Percentiles rank a stretch among this genome's conserved stretches.
Conservation (phyloP, 2,888 invertebrate genomes). For the Campoplex nolae region DNA sequence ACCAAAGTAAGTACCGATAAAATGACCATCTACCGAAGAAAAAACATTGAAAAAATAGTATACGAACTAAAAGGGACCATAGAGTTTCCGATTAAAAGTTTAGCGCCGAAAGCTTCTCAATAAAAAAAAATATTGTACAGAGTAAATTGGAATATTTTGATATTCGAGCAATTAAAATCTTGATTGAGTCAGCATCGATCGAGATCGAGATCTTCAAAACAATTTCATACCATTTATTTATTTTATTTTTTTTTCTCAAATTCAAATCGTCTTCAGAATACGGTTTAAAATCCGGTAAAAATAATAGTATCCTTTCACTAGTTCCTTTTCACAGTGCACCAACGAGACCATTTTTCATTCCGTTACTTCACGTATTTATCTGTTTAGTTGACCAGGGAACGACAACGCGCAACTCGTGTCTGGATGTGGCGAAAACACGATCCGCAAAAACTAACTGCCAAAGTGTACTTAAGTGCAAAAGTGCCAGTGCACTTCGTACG, state of each 20-base stretch:
- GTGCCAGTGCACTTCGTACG: conserved; percentile 59
- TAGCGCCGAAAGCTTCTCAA: background rate
- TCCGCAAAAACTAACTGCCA: conserved; percentile 57
- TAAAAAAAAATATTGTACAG: background rate
- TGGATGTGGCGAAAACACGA: conserved; percentile 51
- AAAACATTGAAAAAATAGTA: background rate
- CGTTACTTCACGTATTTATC: background rate
- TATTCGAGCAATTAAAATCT: background rate
- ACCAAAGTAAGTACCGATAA: background rate
- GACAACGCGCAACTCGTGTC: conserved; percentile 5
- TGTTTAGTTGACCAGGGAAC: conserved; percentile 8
- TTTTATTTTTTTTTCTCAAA: background rate
- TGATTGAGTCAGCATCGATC: background rate
- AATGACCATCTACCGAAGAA: background rate
- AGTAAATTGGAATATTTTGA: background rate
- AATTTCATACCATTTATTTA: background rate
- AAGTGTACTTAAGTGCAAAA: conserved; percentile 61
- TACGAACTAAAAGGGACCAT: background rate
- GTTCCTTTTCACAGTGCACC: background rate
- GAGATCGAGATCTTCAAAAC: background rate
- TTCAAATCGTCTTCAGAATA: background rate
- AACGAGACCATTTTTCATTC: background rate
- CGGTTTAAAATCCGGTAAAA: background rate
- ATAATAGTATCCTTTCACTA: background rate
- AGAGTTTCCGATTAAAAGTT: background rate